Percentiles rank a stretch among this genome's conserved stretches.
Evolutionary conservation across 2,888 invertebrate species (phyloP).

Genomic region (Dryocosmus kuriphilus): DNA sequence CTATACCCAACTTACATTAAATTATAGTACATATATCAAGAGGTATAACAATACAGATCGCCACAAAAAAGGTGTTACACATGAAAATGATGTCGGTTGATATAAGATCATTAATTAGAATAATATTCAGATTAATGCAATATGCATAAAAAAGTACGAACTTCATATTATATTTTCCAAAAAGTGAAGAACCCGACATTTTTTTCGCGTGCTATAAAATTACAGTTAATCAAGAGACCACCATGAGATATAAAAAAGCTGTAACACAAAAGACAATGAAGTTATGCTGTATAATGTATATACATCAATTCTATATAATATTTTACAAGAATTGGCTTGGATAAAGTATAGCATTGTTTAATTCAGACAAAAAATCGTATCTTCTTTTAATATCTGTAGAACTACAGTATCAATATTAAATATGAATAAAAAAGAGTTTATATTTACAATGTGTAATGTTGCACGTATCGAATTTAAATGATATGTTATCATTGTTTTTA

Average conservation of each 20-base stretch:
- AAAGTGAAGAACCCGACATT: neutral
- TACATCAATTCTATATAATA: neutral
- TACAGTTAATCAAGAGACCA: neutral
- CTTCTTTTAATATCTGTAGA: neutral
- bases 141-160: neutral
- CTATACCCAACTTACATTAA: conserved; percentile 2
- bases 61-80: neutral
- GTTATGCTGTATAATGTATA: neutral
- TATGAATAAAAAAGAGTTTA: neutral
- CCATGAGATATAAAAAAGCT: conserved; percentile 18
- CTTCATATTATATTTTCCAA: too few relatives aligned
- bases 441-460: too few relatives aligned
- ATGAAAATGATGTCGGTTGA: conserved; percentile 12
- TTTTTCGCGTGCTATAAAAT: neutral
- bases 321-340: neutral
- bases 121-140: neutral
- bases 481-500: neutral
- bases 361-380: neutral
- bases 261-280: neutral
- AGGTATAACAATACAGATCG: neutral
- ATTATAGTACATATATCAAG: conserved; percentile 25
- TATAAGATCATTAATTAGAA: neutral
- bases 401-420: neutral
- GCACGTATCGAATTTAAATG: neutral
- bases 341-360: neutral